Evolutionary conservation across 2,797 vertebrate genomes (phyloP).

Genomic region (Manis pentadactyla): DNA sequence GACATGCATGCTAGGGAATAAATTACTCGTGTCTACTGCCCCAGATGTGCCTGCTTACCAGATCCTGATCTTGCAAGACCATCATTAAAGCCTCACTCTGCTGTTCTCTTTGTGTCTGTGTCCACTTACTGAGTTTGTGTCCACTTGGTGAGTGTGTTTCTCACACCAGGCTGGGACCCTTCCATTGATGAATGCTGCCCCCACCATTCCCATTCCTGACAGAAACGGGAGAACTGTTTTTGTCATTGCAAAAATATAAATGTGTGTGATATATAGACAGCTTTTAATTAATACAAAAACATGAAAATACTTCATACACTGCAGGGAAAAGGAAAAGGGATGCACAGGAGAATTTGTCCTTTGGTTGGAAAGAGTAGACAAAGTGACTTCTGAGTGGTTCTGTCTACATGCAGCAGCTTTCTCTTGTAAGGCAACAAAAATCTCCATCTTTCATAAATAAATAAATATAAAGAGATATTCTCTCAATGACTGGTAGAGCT

Average conservation of each 20-base stretch:
- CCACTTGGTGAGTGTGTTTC: too few species aligned
- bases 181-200: neutral
- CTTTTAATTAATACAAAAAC: neutral
- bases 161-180: neutral
- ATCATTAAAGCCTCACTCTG: too few species aligned
- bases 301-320: neutral
- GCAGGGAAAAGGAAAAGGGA: neutral
- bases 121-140: too few species aligned
- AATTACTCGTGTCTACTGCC: too few species aligned
- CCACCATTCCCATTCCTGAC: neutral
- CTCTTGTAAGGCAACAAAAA: slow-evolving; percentile 25
- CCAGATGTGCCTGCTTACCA: too few species aligned
- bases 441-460: neutral
- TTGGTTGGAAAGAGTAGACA: neutral
- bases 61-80: too few species aligned
- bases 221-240: neutral
- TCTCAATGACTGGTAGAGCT: neutral
- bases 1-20: too few species aligned
- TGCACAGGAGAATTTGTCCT: neutral
- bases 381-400: neutral
- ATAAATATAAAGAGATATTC: too few species aligned
- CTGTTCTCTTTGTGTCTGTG: too few species aligned
- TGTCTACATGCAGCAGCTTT: neutral
- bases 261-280: neutral
- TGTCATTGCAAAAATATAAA: neutral